Evolutionary conservation across 2,888 invertebrate species (phyloP).

Genomic region (Napeogenes sylphis): DNA sequence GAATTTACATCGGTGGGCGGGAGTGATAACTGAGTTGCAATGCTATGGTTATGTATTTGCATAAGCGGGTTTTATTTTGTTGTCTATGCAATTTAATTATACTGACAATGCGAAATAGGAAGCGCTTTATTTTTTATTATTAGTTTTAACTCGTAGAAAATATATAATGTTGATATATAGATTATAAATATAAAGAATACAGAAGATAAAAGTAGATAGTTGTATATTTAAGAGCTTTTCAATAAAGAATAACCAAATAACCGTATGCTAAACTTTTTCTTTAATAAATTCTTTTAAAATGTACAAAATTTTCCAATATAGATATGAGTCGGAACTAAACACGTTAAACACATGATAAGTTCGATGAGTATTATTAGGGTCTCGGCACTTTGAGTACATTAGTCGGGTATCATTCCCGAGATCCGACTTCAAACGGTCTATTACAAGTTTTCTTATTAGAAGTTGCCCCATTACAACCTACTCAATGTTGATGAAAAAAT

Average conservation of each 20-base stretch:
- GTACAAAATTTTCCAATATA: too few relatives aligned
- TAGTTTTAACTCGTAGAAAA: background rate
- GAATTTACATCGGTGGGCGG: constrained; percentile 55
- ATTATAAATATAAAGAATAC: too few relatives aligned
- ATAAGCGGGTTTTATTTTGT: constrained; percentile 30
- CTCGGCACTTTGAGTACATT: constrained; percentile 58
- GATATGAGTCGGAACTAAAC: background rate
- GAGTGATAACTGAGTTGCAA: constrained; percentile 44
- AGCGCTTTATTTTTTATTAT: background rate
- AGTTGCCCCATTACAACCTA: constrained; percentile 68
- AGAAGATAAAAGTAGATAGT: too few relatives aligned
- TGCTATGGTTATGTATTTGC: constrained; percentile 30
- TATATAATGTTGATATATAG: background rate
- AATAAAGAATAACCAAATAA: too few relatives aligned
- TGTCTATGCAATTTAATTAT: constrained; percentile 24
- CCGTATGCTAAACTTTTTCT: too few relatives aligned
- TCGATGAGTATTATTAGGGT: constrained; percentile 32
- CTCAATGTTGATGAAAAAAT: constrained; percentile 54
- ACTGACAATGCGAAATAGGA: constrained; percentile 6
- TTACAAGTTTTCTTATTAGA: constrained; percentile 77
- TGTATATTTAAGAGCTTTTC: too few relatives aligned
- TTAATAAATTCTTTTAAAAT: too few relatives aligned
- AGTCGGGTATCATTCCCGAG: constrained; percentile 57
- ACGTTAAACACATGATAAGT: constrained; percentile 25
- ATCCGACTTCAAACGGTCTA: constrained; percentile 68